Base-by-base conservation (phyloP, 1,140 invertebrate genomes). In the Caenorhabditis briggsae region DNA sequence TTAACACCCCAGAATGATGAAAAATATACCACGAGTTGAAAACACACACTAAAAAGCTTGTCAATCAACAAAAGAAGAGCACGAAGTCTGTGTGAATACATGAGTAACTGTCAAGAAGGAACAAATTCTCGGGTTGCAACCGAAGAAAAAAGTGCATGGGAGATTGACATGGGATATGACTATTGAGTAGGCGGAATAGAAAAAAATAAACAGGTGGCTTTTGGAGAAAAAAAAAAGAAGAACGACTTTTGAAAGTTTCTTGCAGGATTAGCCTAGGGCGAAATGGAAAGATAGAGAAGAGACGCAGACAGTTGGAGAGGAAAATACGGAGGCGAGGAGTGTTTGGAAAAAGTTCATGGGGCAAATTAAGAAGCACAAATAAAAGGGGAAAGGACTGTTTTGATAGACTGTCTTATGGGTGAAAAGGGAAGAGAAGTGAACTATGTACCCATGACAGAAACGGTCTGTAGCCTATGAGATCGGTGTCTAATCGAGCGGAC, bases 391-490 rank as follows among this genome's bases (percentile, higher is more conserved):
- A 3, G 3, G 33, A 61, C 43, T 78, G 43, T 50, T 78, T 78
- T 50, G 70, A 78, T 78, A 50, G 46, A 50, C 46, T n/a, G n/a
- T 50, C 20, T 8, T 50, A 8, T 25, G 12, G 12, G 11, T 18
- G 23, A n/a, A 5, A 12, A 41, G 20, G n/a, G 20, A 41, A 70
- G 11, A 61, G 23, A 20, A 16, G 59, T 78, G 70, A 78, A 78
- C 70, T 78, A n/a, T 78, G 70, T 78, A 78, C 70, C 70, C 70
- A 78, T 78, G 18, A 8, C 41, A 50, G 11, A 9, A 9, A n/a
- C 0, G 59, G 33, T 23, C 20, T 53, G 50, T 50, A 23, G 59
- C 33, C 70, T 50, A 46, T 12, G 53, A 23, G 70, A 50, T n/a
- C 46, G 33, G 12, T 9, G 43, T 78, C n/a, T 50, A 43, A 70